These are phyloP conservation scores for Sapayoa aenigma DNA, from an alignment of 2,113 vertebrate species.

Conservation along the genomic window DNA sequence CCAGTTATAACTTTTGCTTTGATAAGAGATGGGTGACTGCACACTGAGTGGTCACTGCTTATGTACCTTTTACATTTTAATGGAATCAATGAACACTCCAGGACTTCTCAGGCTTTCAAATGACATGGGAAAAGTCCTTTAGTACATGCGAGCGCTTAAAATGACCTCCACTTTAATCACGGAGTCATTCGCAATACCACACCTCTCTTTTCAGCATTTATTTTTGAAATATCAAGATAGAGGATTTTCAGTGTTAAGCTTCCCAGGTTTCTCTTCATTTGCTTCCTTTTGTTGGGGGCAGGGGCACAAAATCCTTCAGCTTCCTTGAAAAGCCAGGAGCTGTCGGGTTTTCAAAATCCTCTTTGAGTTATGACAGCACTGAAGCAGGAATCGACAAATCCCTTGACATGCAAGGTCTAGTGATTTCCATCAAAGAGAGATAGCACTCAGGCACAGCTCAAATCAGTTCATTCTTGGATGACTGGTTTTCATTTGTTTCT, in stretches of 20 bases:
- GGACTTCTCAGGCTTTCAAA: not conserved
- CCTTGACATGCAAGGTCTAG: not conserved
- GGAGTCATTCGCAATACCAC: not conserved
- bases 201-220: not conserved
- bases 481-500: not conserved
- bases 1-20: not conserved
- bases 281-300: not conserved
- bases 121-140: not conserved
- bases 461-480: not conserved
- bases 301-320: not conserved
- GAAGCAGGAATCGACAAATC: slow-evolving; percentile 10
- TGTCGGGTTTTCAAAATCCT: not conserved
- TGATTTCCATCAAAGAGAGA: not conserved
- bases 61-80: not conserved
- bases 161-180: not conserved
- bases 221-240: not conserved
- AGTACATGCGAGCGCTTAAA: not conserved
- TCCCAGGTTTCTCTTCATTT: not conserved
- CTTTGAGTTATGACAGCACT: not conserved
- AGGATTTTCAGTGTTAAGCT: not conserved
- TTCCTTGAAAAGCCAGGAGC: not conserved
- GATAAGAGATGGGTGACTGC: not conserved
- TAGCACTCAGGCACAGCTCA: not conserved
- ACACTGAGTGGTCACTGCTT: not conserved
- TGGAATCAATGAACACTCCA: not conserved